Evolutionary conservation across 2,888 invertebrate species (phyloP).

Genomic region (Nephrocerus scutellatus): DNA sequence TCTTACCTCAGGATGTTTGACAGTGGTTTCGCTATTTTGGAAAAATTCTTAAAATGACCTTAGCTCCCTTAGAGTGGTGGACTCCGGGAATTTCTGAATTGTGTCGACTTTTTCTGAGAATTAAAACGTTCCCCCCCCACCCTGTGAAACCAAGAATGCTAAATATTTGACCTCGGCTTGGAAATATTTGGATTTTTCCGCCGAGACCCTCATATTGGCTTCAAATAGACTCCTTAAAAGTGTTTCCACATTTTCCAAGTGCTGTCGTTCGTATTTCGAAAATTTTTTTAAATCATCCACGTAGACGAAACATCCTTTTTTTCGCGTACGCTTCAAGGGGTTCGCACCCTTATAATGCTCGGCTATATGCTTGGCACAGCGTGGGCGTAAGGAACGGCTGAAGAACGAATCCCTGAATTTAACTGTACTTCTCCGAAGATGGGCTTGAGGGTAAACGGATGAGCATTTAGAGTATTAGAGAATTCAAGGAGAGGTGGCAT

Average conservation of each 20-base stretch:
- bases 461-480: too few species aligned
- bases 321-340: too few species aligned
- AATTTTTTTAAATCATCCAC: too few species aligned
- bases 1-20: slow-evolving; percentile 15
- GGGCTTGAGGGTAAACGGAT: too few species aligned
- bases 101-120: slow-evolving; percentile 8
- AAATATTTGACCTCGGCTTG: slow-evolving; percentile 30
- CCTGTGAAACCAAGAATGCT: slow-evolving; percentile 28
- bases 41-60: slow-evolving; percentile 15
- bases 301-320: too few species aligned
- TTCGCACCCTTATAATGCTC: too few species aligned
- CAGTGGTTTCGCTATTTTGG: slow-evolving; percentile 15
- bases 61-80: slow-evolving; percentile 7
- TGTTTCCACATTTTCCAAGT: slow-evolving; percentile 9
- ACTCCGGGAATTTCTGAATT: slow-evolving; percentile 9
- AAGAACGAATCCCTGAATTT: too few species aligned
- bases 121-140: slow-evolving; percentile 18
- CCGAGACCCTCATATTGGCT: slow-evolving; percentile 12
- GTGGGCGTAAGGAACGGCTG: too few species aligned
- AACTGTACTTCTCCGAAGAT: too few species aligned
- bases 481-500: too few species aligned
- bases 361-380: too few species aligned
- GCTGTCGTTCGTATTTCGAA: slow-evolving; percentile 4
- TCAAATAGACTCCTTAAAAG: slow-evolving; percentile 13
- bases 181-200: slow-evolving; percentile 24